These are phyloP conservation scores for Diarsia rubi DNA, from an alignment of 2,888 invertebrate genomes.

Conservation along the genomic window DNA sequence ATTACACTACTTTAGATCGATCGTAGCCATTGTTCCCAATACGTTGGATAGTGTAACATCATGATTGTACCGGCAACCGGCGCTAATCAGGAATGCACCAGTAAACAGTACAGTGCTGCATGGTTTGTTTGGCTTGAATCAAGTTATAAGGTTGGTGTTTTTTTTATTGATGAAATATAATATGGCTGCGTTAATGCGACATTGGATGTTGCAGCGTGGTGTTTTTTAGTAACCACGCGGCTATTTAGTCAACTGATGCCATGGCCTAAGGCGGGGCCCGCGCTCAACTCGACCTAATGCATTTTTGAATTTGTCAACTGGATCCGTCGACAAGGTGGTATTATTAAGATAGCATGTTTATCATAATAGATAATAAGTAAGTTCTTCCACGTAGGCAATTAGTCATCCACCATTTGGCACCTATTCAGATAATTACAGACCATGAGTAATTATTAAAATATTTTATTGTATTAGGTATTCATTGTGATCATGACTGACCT, in stretches of 20 bases:
- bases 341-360: constrained; percentile 13
- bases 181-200: neutral
- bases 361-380: neutral
- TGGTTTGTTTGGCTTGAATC: neutral
- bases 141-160: neutral
- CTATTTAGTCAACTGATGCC: too few species aligned
- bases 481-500: constrained; percentile 45
- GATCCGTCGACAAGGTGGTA: too few species aligned
- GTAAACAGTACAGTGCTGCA: constrained; percentile 27
- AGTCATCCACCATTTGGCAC: constrained; percentile 17
- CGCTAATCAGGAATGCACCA: constrained; percentile 67
- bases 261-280: too few species aligned
- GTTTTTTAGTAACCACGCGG: too few species aligned
- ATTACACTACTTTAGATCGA: constrained; percentile 23
- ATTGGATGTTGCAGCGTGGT: neutral
- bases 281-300: too few species aligned
- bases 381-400: constrained; percentile 11
- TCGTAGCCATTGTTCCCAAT: constrained; percentile 44
- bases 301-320: too few species aligned
- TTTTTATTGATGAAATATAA: neutral
- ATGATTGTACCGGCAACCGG: constrained; percentile 57
- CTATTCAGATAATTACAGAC: neutral
- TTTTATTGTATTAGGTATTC: constrained; percentile 30
- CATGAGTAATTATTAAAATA: constrained; percentile 42
- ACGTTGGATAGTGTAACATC: constrained; percentile 45